These are phyloP conservation scores for Styela clava DNA, from an alignment of 23 tunicate genomes.

Conservation along the genomic window DNA sequence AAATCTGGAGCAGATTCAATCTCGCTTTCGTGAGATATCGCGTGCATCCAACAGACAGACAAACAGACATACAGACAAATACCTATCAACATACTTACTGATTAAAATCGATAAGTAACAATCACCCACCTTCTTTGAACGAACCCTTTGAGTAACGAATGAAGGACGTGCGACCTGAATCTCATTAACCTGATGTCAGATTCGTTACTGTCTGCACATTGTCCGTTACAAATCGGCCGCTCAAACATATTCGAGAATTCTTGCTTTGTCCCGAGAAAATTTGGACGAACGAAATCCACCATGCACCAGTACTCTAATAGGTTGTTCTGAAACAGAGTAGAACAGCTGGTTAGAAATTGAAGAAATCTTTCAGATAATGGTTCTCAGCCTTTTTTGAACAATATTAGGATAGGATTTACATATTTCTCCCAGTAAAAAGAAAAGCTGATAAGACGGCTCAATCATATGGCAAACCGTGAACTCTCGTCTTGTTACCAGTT, in stretches of 20 bases:
- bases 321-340: constrained; percentile 53
- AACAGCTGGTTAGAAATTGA: neutral
- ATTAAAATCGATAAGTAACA: too few relatives aligned
- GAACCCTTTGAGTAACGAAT: constrained; percentile 83
- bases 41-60: too few relatives aligned
- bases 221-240: constrained; percentile 92
- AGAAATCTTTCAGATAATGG: neutral
- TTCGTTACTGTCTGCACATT: constrained; percentile 82
- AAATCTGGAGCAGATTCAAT: too few relatives aligned
- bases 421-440: too few relatives aligned
- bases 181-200: constrained; percentile 69
- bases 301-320: constrained; percentile 97
- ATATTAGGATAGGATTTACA: too few relatives aligned
- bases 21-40: too few relatives aligned
- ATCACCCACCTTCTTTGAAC: constrained; percentile 87
- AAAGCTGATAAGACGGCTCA: too few relatives aligned
- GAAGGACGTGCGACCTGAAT: constrained; percentile 90
- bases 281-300: constrained; percentile 97
- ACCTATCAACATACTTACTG: too few relatives aligned
- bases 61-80: too few relatives aligned
- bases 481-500: too few relatives aligned
- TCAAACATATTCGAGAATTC: constrained; percentile 97
- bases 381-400: too few relatives aligned
- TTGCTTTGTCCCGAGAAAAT: constrained; percentile 83
- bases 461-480: too few relatives aligned